Base-by-base conservation (phyloP, 64 coral and sea anemone genomes). In the Trachythela sp. region DNA sequence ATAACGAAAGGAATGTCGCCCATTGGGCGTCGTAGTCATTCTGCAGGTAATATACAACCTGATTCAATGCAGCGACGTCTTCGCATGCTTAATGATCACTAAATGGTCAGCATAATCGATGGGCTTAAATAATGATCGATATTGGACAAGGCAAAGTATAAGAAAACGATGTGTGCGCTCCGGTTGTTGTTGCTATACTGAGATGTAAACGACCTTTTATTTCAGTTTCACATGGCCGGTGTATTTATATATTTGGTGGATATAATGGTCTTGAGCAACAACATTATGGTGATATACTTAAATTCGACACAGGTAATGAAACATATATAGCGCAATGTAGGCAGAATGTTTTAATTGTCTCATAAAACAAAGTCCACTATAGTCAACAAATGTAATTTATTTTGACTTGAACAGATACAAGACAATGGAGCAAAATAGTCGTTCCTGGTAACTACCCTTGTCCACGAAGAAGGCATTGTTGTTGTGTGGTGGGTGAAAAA, bases 161-260 rank as follows among this genome's bases (percentile, higher is more conserved):
- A n/a, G n/a, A n/a, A n/a, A n/a, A n/a, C n/a, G n/a, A n/a, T n/a
- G n/a, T n/a, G n/a, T n/a, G n/a, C n/a, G n/a, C n/a, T n/a, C n/a
- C n/a, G n/a, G n/a, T n/a, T n/a, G n/a, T n/a, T n/a, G 42, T 45
- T 45, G 4, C 11, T 45, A 45, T 4, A 45, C 11, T 4, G 11
- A 45, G 42, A 68, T 68, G 30, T 68, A 68, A 68, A n/a, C 30
- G 30, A 37, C 39, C 67, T 92, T 48, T 37, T 20, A 52, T 94
- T 77, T 56, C 39, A 97, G 95, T 97, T 64, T 68, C 87, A 24
- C 90, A 90, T 84, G 92, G 89, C 18, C 92, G 90, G 14, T 87
- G 83, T 34, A 90, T 97, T 67, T 94, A 92, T 76, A 85, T 97
- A 6, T 97, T 97, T 86, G 95, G 95, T 88, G 95, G 95, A 27